phyloP scores from a whole-genome alignment of 2,888 invertebrate species.

The Drosophila paucipuncta region DNA sequence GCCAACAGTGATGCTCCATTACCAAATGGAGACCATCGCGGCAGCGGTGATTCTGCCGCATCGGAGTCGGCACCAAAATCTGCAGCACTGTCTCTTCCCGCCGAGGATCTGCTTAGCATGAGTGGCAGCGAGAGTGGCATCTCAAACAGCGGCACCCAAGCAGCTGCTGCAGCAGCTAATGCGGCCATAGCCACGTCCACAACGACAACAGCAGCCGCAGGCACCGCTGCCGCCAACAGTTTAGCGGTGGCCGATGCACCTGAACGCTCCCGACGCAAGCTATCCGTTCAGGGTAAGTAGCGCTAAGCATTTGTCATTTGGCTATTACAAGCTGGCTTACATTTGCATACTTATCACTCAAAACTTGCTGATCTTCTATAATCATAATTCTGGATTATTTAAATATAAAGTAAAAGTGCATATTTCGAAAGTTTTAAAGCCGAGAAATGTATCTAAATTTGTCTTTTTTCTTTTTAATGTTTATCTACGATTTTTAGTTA shows the following conservation, averaged over 20 bases:
- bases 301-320: neutral
- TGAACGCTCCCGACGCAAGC: constrained; percentile 82
- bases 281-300: constrained; percentile 84
- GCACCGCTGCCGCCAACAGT: constrained; percentile 57
- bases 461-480: neutral
- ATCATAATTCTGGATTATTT: neutral
- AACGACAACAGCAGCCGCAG: constrained; percentile 34
- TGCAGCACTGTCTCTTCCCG: constrained; percentile 77
- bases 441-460: neutral
- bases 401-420: neutral
- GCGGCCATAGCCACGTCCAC: constrained; percentile 53
- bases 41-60: constrained; percentile 67
- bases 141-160: constrained; percentile 58
- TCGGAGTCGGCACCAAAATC: constrained; percentile 75
- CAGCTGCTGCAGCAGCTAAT: constrained; percentile 24
- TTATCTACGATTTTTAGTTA: no score
- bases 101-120: constrained; percentile 72
- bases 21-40: constrained; percentile 56
- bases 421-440: neutral
- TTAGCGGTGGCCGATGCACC: constrained; percentile 78
- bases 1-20: constrained; percentile 27
- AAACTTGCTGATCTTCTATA: neutral
- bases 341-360: neutral
- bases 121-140: constrained; percentile 75
- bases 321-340: neutral